phyloP scores from a whole-genome alignment of 1,140 invertebrate species.

The Drosophila cardini region DNA sequence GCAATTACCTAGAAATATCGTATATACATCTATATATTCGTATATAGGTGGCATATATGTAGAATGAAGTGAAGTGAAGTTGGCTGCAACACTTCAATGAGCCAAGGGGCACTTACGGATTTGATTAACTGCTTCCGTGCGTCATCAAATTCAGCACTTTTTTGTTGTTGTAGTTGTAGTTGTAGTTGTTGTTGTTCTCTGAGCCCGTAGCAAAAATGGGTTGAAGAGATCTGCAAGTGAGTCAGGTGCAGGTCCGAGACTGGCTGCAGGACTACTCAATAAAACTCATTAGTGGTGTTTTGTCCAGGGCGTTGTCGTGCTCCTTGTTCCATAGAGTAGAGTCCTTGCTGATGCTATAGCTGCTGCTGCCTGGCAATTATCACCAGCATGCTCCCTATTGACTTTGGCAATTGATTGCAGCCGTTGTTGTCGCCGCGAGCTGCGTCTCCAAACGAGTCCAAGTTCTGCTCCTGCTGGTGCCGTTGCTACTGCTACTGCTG shows the following conservation, averaged over 20 bases:
- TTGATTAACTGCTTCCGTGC: conserved; percentile 83
- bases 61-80: conserved; percentile 19
- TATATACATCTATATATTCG: conserved; percentile 2
- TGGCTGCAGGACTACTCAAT: conserved; percentile 62
- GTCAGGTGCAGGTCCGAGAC: neutral
- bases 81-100: conserved; percentile 36
- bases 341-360: neutral
- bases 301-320: conserved; percentile 46
- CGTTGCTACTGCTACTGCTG: too few species aligned
- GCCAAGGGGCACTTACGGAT: conserved; percentile 67
- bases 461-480: conserved; percentile 27
- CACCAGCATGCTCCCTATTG: conserved; percentile 73
- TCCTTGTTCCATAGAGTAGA: neutral
- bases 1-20: conserved; percentile 9
- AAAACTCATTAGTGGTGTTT: conserved; percentile 83
- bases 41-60: conserved; percentile 27
- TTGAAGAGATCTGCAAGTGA: neutral
- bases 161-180: conserved; percentile 45
- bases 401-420: conserved; percentile 82
- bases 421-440: conserved; percentile 65
- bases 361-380: conserved; percentile 68
- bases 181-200: conserved; percentile 43
- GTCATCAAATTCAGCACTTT: conserved; percentile 71
- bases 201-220: conserved; percentile 3
- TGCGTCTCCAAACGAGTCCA: too few species aligned